Evolutionary conservation across 2,888 invertebrate genomes (phyloP), one percentile per base, ranked within the genome.

Genomic region (Meloe dianella): DNA sequence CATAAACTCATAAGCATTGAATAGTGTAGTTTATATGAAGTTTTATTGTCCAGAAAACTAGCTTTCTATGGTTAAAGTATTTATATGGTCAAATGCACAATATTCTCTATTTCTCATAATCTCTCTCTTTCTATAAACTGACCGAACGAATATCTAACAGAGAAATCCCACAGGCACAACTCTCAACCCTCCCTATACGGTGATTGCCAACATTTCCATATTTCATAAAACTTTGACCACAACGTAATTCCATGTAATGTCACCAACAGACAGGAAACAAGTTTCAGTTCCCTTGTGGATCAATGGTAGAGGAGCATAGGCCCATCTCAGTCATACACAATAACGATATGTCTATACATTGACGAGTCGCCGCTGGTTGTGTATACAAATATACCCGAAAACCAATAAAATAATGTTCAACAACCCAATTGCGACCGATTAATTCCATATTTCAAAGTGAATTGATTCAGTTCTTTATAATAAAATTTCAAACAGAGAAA

Each of bases 31-130:
- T 80, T 79, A 77, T 79, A 78, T 76, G 77, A 77, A 79, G 80
- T 81, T 81, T 80, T 81, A 82, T 81, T 80, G 79, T 77, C 73
- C 78, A 79, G 80, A 81, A 81, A 81, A 80, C 78, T 78, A 79
- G 76, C 74, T 77, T 78, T 79, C 79, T 80, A 79, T 76, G 79
- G 78, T 76, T 72, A 72, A 71, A 75, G 75, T 76, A 78, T 80
- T 80, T 79, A 77, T 79, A 76, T 74, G 77, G 70, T 70, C 71
- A 73, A 77, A 77, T 73, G 75, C 75, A 74, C 75, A 67, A 70
- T 63, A 66, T 66, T 70, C 68, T 63, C 70, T 65, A 70, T 51
- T 32, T 51, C 20, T 20, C 20, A 22, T 22, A 22, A 51, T 51
- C 51, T 51, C 8, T 51, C 47, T 51, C 47, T 57, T 29, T 47